phyloP scores from a whole-genome alignment of 2,888 invertebrate genomes.

The Heliconius ethilla region DNA sequence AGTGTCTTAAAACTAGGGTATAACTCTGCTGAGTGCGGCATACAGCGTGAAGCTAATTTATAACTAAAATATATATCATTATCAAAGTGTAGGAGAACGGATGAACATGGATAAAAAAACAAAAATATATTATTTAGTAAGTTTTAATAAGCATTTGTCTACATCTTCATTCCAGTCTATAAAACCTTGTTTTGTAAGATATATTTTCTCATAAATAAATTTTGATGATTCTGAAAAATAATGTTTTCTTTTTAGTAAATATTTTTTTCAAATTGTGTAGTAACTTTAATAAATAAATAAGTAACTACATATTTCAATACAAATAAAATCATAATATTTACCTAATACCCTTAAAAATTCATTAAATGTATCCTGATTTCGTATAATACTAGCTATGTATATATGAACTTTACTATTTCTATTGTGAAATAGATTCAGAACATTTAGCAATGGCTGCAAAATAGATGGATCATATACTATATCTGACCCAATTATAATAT shows the following conservation, averaged over 20 bases:
- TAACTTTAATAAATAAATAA: constrained; percentile 11
- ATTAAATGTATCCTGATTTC: constrained; percentile 84
- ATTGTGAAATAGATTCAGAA: constrained; percentile 56
- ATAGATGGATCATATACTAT: constrained; percentile 74
- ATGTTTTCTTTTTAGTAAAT: neutral
- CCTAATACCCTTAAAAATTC: constrained; percentile 81
- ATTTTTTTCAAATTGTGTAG: neutral
- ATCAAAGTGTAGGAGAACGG: neutral
- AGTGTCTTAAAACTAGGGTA: too few relatives aligned
- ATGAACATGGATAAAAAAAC: neutral
- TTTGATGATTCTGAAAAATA: constrained; percentile 57
- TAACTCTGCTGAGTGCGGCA: too few relatives aligned
- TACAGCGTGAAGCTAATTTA: too few relatives aligned
- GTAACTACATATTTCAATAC: neutral
- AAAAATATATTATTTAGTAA: constrained; percentile 46
- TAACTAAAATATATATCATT: neutral
- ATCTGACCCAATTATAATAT: constrained; percentile 72
- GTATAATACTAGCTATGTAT: constrained; percentile 73
- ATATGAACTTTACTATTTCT: constrained; percentile 61
- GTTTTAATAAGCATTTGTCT: constrained; percentile 60
- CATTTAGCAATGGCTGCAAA: constrained; percentile 62
- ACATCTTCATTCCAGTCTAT: constrained; percentile 63
- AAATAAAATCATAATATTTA: constrained; percentile 53
- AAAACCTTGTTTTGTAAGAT: constrained; percentile 48
- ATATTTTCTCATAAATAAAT: constrained; percentile 51